These are phyloP conservation scores for Petrophora chlorosata DNA, from an alignment of 2,888 invertebrate genomes.

Conservation along the genomic window DNA sequence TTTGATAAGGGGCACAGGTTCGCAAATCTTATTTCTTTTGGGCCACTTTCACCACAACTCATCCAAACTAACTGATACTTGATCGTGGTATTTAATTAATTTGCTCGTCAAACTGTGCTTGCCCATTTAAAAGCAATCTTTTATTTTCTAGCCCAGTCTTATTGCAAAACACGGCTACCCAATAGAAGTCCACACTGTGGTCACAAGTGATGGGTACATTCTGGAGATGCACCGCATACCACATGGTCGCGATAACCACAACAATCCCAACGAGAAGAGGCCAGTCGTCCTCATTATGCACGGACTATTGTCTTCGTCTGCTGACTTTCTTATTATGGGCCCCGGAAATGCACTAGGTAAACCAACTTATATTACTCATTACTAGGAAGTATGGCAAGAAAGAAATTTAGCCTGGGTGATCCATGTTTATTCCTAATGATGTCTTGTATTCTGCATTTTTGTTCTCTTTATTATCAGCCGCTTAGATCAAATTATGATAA, in stretches of 20 bases:
- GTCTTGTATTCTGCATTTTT: too few relatives aligned
- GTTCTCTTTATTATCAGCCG: too few relatives aligned
- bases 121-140: not conserved
- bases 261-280: conserved; percentile 28
- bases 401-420: too few relatives aligned
- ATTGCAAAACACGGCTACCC: conserved; percentile 61
- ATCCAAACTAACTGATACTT: too few relatives aligned
- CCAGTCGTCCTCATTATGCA: conserved; percentile 55
- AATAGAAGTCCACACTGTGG: conserved; percentile 51
- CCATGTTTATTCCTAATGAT: too few relatives aligned
- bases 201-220: conserved; percentile 57
- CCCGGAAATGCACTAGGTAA: conserved; percentile 54
- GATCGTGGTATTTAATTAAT: too few relatives aligned
- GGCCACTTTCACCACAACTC: too few relatives aligned
- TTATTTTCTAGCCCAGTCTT: conserved; percentile 49
- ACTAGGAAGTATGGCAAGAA: too few relatives aligned
- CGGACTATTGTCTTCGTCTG: conserved; percentile 59
- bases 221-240: conserved; percentile 60
- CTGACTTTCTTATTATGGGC: conserved; percentile 56
- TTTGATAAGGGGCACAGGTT: too few relatives aligned
- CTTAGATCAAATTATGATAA: too few relatives aligned
- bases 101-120: not conserved
- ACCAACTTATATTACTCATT: too few relatives aligned
- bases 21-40: too few relatives aligned
- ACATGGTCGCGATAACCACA: conserved; percentile 44